phyloP scores from a whole-genome alignment of 2,797 vertebrate genomes.

The Eurystomus glaucurus region DNA sequence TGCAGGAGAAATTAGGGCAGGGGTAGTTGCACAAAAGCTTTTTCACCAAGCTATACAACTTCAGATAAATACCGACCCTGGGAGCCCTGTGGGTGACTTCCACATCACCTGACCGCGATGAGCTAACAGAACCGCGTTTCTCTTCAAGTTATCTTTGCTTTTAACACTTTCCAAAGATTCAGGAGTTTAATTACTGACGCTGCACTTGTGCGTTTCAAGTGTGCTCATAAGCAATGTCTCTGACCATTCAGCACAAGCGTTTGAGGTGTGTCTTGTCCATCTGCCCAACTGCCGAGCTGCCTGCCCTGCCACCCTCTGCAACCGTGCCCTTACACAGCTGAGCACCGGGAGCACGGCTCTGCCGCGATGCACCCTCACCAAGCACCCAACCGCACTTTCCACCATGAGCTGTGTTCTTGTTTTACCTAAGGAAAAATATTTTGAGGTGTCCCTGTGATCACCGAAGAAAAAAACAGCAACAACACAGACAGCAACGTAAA shows the following conservation, averaged over 20 bases:
- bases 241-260: not conserved
- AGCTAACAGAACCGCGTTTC: not conserved
- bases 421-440: not conserved
- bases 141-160: not conserved
- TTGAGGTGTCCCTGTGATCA: rapidly evolving
- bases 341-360: rapidly evolving
- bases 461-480: not conserved
- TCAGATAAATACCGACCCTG: not conserved
- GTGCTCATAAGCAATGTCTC: not conserved
- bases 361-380: too few species aligned
- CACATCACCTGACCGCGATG: not conserved
- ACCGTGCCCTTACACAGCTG: not conserved
- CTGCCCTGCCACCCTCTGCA: not conserved
- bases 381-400: rapidly evolving
- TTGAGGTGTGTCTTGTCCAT: not conserved
- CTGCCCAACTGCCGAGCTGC: not conserved
- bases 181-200: not conserved
- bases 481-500: rapidly evolving
- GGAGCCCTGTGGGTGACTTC: not conserved
- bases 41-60: not conserved
- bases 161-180: not conserved
- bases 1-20: not conserved
- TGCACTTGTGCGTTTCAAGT: not conserved
- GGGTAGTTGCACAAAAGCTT: not conserved
- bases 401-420: rapidly evolving